phyloP scores from a whole-genome alignment of 1,140 invertebrate genomes.

The Drosophila ficusphila region DNA sequence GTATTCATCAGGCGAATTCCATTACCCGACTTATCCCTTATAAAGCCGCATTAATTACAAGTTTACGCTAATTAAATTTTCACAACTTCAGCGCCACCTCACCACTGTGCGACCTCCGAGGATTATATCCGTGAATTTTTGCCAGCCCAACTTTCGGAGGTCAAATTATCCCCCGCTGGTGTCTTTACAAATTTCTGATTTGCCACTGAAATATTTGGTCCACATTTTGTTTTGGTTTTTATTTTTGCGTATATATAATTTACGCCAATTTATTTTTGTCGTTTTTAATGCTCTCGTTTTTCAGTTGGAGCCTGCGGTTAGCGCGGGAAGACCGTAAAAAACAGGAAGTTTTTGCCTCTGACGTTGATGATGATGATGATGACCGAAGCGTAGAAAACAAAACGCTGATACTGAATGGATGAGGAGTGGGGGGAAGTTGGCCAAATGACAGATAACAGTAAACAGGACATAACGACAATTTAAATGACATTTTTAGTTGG shows the following conservation, averaged over 20 bases:
- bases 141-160: not conserved
- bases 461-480: slow-evolving; percentile 76
- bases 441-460: slow-evolving; percentile 57
- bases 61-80: slow-evolving; percentile 38
- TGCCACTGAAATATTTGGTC: slow-evolving; percentile 51
- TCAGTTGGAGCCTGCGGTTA: slow-evolving; percentile 28
- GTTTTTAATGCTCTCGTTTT: slow-evolving; percentile 48
- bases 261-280: slow-evolving; percentile 71
- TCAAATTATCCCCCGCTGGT: slow-evolving; percentile 51
- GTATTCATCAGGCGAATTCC: slow-evolving; percentile 14
- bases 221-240: slow-evolving; percentile 39
- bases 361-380: slow-evolving; percentile 41
- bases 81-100: slow-evolving; percentile 11
- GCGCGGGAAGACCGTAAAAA: slow-evolving; percentile 18
- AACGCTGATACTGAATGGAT: slow-evolving; percentile 10
- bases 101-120: slow-evolving; percentile 33
- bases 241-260: slow-evolving; percentile 46
- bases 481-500: slow-evolving; percentile 79
- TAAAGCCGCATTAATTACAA: slow-evolving; percentile 46
- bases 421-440: slow-evolving; percentile 6
- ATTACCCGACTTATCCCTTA: slow-evolving; percentile 37
- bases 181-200: slow-evolving; percentile 58
- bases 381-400: slow-evolving; percentile 6
- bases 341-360: slow-evolving; percentile 33
- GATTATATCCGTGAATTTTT: slow-evolving; percentile 30